phyloP scores from a whole-genome alignment of 2,113 vertebrate species.

The Amphiprion percula region DNA sequence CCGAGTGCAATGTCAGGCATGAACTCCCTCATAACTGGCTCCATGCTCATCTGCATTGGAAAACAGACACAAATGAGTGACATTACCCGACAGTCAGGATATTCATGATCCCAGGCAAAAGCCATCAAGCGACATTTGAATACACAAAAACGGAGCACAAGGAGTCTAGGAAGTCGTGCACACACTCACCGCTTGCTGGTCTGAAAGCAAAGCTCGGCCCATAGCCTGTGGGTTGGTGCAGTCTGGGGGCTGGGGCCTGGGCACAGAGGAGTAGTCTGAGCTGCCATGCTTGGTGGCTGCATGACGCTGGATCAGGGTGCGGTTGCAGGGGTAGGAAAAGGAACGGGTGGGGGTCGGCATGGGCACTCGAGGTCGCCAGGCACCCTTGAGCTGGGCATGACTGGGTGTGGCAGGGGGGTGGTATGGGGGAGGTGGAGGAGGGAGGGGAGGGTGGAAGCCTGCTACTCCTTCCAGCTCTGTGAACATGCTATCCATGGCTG shows the following conservation, averaged over 20 bases:
- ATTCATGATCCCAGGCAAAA: neutral
- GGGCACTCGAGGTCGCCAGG: constrained; percentile 94
- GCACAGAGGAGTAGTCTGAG: constrained; percentile 87
- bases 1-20: constrained; percentile 99
- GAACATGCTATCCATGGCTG: constrained; percentile 95
- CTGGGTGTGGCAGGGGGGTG: constrained; percentile 92
- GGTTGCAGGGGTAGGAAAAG: constrained; percentile 97
- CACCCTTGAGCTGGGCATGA: constrained; percentile 92
- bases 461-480: constrained; percentile 95
- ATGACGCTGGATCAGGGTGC: constrained; percentile 90
- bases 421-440: constrained; percentile 96
- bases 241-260: constrained; percentile 91
- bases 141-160: constrained; percentile 16
- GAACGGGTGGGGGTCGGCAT: constrained; percentile 94
- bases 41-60: constrained; percentile 86
- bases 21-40: constrained; percentile 94
- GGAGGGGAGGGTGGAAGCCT: constrained; percentile 94
- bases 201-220: constrained; percentile 86
- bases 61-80: constrained; percentile 48
- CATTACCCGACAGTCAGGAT: neutral
- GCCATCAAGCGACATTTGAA: constrained; percentile 14
- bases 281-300: constrained; percentile 86
- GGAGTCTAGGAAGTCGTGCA: constrained; percentile 7
- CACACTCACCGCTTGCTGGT: constrained; percentile 90
- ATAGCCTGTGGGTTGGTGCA: constrained; percentile 89